Percentiles rank a stretch among this genome's conserved stretches.
phyloP scores from a whole-genome alignment of 2,888 invertebrate genomes.

The Rotaria magnacalcarata region DNA sequence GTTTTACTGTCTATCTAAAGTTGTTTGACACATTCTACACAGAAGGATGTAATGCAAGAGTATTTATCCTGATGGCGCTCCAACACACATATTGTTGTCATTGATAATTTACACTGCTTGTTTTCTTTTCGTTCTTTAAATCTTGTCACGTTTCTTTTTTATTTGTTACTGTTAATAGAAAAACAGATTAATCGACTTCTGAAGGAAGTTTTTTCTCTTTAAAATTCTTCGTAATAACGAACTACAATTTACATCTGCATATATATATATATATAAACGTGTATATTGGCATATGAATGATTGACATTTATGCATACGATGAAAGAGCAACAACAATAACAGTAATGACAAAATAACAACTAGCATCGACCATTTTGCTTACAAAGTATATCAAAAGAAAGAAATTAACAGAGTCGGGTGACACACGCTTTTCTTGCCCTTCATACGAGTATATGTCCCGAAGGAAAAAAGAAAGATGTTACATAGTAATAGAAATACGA shows the following conservation, averaged over 20 bases:
- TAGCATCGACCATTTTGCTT: neutral
- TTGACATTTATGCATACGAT: neutral
- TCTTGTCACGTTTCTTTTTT: neutral
- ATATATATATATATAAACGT: neutral
- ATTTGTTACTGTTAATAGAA: neutral
- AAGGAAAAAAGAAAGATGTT: neutral
- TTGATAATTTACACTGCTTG: neutral
- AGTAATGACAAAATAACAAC: neutral
- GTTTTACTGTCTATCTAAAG: neutral
- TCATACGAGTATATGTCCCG: neutral
- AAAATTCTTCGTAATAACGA: too few relatives aligned
- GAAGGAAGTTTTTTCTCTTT: too few relatives aligned
- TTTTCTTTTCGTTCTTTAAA: neutral
- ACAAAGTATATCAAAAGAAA: neutral
- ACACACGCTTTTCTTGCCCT: neutral
- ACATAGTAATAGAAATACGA: neutral
- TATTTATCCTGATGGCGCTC: neutral
- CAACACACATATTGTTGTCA: neutral
- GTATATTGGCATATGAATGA: neutral
- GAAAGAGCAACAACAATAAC: constrained; percentile 1
- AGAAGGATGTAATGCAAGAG: constrained; percentile 1
- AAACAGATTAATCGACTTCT: neutral
- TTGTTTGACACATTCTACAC: neutral
- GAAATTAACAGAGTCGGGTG: neutral
- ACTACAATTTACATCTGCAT: too few relatives aligned